phyloP scores from a whole-genome alignment of 1,140 invertebrate species.

The Theocolax elegans region DNA sequence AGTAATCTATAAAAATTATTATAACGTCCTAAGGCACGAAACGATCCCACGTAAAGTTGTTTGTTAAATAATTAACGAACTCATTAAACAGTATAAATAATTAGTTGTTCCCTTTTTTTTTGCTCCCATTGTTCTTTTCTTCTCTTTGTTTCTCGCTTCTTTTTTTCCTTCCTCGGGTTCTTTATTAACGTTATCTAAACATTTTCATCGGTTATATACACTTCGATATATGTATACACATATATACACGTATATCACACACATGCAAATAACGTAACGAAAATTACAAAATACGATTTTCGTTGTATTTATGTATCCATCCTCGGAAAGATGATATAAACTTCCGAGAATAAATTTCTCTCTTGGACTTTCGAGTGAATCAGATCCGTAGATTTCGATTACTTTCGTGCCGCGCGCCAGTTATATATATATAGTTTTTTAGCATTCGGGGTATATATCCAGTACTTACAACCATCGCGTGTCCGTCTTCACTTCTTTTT shows the following conservation, averaged over 20 bases:
- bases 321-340: conserved; percentile 25
- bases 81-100: conserved; percentile 3
- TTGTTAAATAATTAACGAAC: background rate
- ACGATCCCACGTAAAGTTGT: too few species aligned
- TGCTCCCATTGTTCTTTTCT: conserved; percentile 12
- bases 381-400: conserved; percentile 19
- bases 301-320: too few species aligned
- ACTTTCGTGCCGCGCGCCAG: background rate
- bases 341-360: conserved; percentile 26
- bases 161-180: conserved; percentile 2
- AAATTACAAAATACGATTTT: too few species aligned
- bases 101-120: background rate
- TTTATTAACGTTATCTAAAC: too few species aligned
- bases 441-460: too few species aligned
- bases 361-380: background rate
- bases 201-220: too few species aligned
- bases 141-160: background rate
- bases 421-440: too few species aligned
- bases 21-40: too few species aligned
- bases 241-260: too few species aligned
- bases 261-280: too few species aligned
- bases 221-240: too few species aligned
- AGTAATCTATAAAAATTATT: too few species aligned
- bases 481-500: conserved; percentile 26
- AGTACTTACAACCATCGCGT: conserved; percentile 38